Evolutionary conservation across 2,888 invertebrate species (phyloP).

Genomic region (Acanthosepion lycidas): DNA sequence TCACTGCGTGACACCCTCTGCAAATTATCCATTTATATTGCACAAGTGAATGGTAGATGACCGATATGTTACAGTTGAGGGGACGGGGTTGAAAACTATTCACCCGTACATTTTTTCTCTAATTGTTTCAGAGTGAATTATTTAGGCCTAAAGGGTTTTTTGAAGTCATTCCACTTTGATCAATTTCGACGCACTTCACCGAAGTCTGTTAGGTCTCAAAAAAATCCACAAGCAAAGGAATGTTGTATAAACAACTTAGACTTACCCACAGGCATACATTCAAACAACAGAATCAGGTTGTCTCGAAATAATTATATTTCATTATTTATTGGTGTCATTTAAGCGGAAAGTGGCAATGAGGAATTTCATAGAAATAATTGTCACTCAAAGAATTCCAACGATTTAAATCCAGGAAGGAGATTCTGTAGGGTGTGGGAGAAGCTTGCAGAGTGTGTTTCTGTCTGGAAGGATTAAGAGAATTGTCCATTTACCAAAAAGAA

Average conservation of each 20-base stretch:
- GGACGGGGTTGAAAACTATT: too few relatives aligned
- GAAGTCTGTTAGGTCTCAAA: too few relatives aligned
- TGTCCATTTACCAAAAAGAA: not conserved
- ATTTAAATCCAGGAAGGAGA: not conserved
- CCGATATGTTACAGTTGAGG: too few relatives aligned
- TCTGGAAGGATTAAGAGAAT: not conserved
- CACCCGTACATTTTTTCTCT: too few relatives aligned
- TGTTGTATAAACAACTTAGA: not conserved
- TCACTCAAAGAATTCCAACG: not conserved
- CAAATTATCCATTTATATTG: too few relatives aligned
- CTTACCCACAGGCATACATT: not conserved
- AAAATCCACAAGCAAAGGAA: not conserved
- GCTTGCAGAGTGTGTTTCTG: not conserved
- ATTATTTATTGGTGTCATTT: constrained; percentile 2
- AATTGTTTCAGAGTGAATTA: too few relatives aligned
- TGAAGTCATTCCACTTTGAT: too few relatives aligned
- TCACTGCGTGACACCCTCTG: too few relatives aligned
- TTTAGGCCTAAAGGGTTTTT: too few relatives aligned
- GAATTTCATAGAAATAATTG: not conserved
- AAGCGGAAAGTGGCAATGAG: not conserved
- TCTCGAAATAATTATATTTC: not conserved
- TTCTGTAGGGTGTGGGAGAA: not conserved
- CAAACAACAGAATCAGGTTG: not conserved
- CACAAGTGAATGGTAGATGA: too few relatives aligned
- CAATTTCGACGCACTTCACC: too few relatives aligned